phyloP scores from a whole-genome alignment of 2,113 vertebrate genomes.

The Varanus komodoensis region DNA sequence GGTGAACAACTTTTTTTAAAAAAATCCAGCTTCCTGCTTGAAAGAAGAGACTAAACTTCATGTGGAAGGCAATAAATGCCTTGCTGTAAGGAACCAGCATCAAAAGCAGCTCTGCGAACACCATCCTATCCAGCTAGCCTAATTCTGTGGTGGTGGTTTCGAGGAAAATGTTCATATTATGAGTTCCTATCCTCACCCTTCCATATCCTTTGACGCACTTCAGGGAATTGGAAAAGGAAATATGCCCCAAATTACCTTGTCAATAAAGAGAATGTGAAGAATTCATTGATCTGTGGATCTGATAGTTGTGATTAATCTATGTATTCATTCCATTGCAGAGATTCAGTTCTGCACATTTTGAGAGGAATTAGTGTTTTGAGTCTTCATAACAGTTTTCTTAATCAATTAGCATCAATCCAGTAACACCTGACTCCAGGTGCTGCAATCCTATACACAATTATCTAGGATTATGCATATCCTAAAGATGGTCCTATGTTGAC shows the following conservation, averaged over 20 bases:
- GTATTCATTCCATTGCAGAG: neutral
- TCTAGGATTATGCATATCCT: neutral
- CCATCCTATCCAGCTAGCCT: too few relatives aligned
- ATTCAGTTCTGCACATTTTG: neutral
- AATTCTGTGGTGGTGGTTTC: neutral
- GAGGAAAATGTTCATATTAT: neutral
- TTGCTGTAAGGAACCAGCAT: neutral
- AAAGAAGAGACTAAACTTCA: constrained; percentile 58
- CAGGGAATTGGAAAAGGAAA: neutral
- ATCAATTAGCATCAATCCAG: neutral
- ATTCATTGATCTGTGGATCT: neutral
- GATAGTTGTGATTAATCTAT: neutral
- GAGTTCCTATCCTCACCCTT: neutral
- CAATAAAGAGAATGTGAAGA: neutral
- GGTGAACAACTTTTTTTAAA: constrained; percentile 60
- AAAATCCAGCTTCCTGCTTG: constrained; percentile 62
- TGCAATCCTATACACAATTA: neutral
- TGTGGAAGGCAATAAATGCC: neutral
- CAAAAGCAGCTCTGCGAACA: neutral
- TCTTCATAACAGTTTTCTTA: neutral
- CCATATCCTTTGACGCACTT: neutral
- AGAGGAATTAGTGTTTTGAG: neutral
- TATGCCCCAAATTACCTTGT: neutral
- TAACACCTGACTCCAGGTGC: neutral
- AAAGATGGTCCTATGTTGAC: too few relatives aligned